Percentiles rank a stretch among this genome's conserved stretches.
These are phyloP conservation scores for Trachelus iudaicus DNA, from an alignment of 2,888 invertebrate genomes.

Conservation along the genomic window DNA sequence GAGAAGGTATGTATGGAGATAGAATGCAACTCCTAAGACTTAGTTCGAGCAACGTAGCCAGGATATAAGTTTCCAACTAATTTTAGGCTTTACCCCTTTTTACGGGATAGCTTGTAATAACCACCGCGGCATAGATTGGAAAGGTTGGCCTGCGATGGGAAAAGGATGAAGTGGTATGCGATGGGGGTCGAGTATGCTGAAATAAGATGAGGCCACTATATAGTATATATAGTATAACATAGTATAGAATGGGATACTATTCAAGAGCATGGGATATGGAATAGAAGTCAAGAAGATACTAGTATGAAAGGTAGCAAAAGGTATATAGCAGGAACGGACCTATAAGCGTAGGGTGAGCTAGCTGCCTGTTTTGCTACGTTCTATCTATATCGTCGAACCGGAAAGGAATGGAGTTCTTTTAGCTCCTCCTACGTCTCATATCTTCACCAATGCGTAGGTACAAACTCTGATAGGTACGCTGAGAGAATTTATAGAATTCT, in stretches of 20 bases:
- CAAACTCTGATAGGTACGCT: not conserved
- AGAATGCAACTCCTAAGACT: slow-evolving; percentile 14
- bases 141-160: slow-evolving; percentile 11
- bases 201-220: not conserved
- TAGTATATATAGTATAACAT: not conserved
- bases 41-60: slow-evolving; percentile 8
- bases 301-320: not conserved
- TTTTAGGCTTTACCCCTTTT: slow-evolving; percentile 36
- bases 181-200: not conserved
- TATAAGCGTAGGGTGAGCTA: not conserved
- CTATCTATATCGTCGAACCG: not conserved
- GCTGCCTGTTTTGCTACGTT: not conserved
- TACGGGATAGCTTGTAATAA: slow-evolving; percentile 37
- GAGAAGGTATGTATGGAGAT: not conserved
- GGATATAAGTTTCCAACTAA: slow-evolving; percentile 35
- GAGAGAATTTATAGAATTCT: not conserved
- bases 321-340: not conserved
- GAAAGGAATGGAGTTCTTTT: not conserved
- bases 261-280: not conserved
- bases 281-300: not conserved
- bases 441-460: not conserved
- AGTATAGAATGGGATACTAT: not conserved
- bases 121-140: slow-evolving; percentile 12
- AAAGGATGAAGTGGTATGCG: slow-evolving; percentile 11
- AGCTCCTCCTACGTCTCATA: not conserved